Base-by-base conservation (phyloP, 1,140 invertebrate genomes). In the Triops cancriformis region DNA sequence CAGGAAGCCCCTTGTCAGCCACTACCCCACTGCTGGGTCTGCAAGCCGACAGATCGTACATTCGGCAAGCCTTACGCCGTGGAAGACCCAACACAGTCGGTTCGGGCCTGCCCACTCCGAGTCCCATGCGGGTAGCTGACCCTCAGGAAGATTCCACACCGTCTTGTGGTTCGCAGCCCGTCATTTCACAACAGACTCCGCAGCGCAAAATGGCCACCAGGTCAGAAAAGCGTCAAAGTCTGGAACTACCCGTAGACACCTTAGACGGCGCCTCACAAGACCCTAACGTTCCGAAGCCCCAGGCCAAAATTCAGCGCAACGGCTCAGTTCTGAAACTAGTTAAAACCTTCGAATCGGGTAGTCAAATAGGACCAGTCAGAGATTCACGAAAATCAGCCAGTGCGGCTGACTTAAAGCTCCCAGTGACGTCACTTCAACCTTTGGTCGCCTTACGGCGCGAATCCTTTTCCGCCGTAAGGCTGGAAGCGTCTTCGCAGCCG, bases 51-150 rank as follows among this genome's bases (percentile, higher is more conserved):
- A 75, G 12, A 26, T 73, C n/a, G 23, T 76, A 77, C 73, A 43
- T 74, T 11, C 76, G 78, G 7, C 79, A 74, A 41, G 79, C 74
- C 74, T 76, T 85, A 9, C 80, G 81, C 78, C 80, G 84, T 41
- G 84, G 84, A 28, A 80, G 78, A 64, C 82, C 82, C 18, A 83
- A 84, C 75, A 82, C 83, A 26, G 78, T 83, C 23, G 76, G 75
- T n/a, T 80, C 80, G 27, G 83, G 83, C n/a, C 75, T 83, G 12
- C 81, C 79, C n/a, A 78, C 80, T n/a, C 82, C 82, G 37, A 81
- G 78, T 77, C 80, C 77, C 14, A 28, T 76, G 77, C 72, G 75
- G 45, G 75, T 72, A 6, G 31, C 26, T 42, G 73, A 64, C n/a
- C 6, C n/a, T 23, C 4, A 79, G 79, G 42, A 77, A 42, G 76